These are phyloP conservation scores for Rhogogaster chlorosoma DNA, from an alignment of 2,888 invertebrate species.

Conservation along the genomic window DNA sequence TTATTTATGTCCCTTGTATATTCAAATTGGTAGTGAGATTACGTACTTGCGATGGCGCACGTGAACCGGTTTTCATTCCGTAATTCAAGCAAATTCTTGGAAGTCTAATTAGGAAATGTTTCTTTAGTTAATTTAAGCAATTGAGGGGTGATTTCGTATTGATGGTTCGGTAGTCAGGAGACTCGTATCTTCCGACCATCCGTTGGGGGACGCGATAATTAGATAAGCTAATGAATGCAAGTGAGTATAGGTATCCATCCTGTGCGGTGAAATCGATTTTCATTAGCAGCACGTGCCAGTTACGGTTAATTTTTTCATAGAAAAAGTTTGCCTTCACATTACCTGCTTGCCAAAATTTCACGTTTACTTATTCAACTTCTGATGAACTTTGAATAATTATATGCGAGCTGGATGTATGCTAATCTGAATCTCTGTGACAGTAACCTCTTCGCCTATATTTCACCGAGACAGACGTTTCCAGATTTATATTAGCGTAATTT, in stretches of 20 bases:
- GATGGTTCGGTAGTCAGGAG: conserved; percentile 26
- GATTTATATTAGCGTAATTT: conserved; percentile 40
- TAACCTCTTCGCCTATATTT: conserved; percentile 35
- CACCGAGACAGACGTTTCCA: neutral
- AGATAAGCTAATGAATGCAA: conserved; percentile 48
- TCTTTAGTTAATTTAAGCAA: conserved; percentile 45
- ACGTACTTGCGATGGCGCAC: neutral
- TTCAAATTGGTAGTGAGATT: conserved; percentile 21
- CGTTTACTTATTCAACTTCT: conserved; percentile 30
- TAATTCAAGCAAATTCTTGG: conserved; percentile 40
- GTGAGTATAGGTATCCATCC: conserved; percentile 15
- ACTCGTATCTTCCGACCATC: conserved; percentile 16
- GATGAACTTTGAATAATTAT: conserved; percentile 39
- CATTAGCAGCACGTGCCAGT: conserved; percentile 35
- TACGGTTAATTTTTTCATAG: conserved; percentile 44
- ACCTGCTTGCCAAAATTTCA: conserved; percentile 28
- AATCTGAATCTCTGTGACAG: conserved; percentile 12
- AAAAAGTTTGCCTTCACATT: conserved; percentile 32
- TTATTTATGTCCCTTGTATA: neutral
- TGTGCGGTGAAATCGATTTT: conserved; percentile 32
- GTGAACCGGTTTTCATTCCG: conserved; percentile 22
- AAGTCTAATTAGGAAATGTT: conserved; percentile 49
- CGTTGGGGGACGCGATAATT: conserved; percentile 42
- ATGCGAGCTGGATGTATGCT: conserved; percentile 35
- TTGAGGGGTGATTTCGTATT: conserved; percentile 46